Percentiles rank a stretch among this genome's conserved stretches.
Conservation (phyloP, 2,888 invertebrate genomes). For the Synanthedon andrenaeformis region DNA sequence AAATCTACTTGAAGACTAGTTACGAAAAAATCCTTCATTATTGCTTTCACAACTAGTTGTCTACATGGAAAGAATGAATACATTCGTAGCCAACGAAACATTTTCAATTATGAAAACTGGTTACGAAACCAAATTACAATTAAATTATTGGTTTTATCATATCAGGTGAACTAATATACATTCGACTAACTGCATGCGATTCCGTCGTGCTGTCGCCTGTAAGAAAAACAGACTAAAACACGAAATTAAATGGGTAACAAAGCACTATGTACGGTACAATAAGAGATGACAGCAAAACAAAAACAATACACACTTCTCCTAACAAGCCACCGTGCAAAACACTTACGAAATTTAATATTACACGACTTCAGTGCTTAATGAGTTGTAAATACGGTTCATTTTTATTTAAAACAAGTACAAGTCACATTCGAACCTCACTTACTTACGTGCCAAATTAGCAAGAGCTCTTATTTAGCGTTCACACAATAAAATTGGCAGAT, state of each 20-base stretch:
- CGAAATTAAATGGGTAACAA: conserved; percentile 30
- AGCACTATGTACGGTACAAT: conserved; percentile 25
- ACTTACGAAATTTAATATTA: conserved; percentile 12
- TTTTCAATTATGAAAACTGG: too few relatives aligned
- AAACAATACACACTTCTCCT: conserved; percentile 45
- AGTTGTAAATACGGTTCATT: conserved; percentile 6
- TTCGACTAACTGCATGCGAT: too few relatives aligned
- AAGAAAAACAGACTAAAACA: conserved; percentile 25
- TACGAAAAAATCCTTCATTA: too few relatives aligned
- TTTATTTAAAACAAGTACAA: not conserved
- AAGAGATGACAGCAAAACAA: conserved; percentile 29
- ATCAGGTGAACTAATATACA: too few relatives aligned
- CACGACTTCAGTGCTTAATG: conserved; percentile 10
- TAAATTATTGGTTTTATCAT: too few relatives aligned
- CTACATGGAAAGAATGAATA: too few relatives aligned
- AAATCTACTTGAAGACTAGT: too few relatives aligned
- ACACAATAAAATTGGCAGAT: conserved; percentile 15
- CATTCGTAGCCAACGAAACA: too few relatives aligned
- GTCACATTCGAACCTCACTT: not conserved
- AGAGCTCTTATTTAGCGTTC: conserved; percentile 18
- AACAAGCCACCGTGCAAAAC: conserved; percentile 50
- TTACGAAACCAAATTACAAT: too few relatives aligned
- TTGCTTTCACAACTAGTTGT: too few relatives aligned
- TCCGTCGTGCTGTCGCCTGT: too few relatives aligned
- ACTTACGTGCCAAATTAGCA: conserved; percentile 17